Evolutionary conservation across 2,113 vertebrate species (phyloP).

Genomic region (Forbesichthys papilliferus): DNA sequence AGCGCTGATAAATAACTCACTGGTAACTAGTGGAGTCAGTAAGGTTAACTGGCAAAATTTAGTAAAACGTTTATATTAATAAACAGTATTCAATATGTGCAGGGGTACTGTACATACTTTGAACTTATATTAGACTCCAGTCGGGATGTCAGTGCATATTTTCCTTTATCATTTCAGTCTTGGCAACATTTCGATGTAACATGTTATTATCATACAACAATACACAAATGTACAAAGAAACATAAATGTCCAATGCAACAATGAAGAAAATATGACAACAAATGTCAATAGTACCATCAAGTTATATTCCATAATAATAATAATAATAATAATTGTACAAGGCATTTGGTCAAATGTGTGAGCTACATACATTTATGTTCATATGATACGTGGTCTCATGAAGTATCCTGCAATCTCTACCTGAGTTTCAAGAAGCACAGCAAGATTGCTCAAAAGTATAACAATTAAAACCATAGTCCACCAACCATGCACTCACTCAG

Average conservation of each 20-base stretch:
- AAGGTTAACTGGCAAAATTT: slow-evolving; percentile 29
- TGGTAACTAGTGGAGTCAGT: slow-evolving; percentile 25
- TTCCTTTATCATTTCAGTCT: background rate
- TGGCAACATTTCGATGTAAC: slow-evolving; percentile 11
- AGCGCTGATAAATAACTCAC: slow-evolving; percentile 26
- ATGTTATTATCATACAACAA: slow-evolving; percentile 31
- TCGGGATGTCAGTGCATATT: slow-evolving; percentile 37
- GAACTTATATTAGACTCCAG: slow-evolving; percentile 24
- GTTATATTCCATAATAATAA: slow-evolving; percentile 22
- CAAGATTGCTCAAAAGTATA: slow-evolving; percentile 16
- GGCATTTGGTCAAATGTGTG: slow-evolving; percentile 60
- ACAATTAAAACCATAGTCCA: background rate
- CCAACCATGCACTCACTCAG: background rate
- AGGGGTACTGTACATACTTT: slow-evolving; percentile 1
- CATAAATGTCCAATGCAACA: slow-evolving; percentile 34
- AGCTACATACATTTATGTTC: slow-evolving; percentile 44
- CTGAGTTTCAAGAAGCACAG: slow-evolving; percentile 61
- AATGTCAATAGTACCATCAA: slow-evolving; percentile 40
- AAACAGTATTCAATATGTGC: slow-evolving; percentile 18
- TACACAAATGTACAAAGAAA: slow-evolving; percentile 18
- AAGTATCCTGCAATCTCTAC: slow-evolving; percentile 46
- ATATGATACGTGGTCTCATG: slow-evolving; percentile 28
- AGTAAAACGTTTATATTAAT: background rate
- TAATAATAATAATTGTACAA: slow-evolving; percentile 40
- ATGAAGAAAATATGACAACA: slow-evolving; percentile 11